Evolutionary conservation across 2,888 invertebrate genomes (phyloP).

Genomic region (Tyria jacobaeae): DNA sequence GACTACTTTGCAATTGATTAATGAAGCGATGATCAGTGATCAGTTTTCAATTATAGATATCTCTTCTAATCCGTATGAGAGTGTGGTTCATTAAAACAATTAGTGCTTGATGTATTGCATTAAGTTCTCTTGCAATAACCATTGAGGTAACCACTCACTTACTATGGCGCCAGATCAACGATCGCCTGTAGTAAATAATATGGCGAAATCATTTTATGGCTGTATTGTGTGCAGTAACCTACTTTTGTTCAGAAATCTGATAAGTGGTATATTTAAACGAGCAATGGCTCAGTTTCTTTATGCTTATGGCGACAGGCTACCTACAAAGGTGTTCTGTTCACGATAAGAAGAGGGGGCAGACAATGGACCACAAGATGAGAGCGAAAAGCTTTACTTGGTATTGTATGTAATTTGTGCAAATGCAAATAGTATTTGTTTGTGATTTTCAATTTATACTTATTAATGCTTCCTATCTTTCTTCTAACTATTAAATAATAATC

Average conservation of each 20-base stretch:
- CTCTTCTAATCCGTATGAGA: slow-evolving; percentile 62
- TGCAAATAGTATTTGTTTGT: too few relatives aligned
- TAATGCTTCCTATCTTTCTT: too few relatives aligned
- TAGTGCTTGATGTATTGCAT: slow-evolving; percentile 70
- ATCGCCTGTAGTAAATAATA: slow-evolving; percentile 16
- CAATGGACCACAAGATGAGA: too few relatives aligned
- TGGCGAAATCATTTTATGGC: slow-evolving; percentile 21
- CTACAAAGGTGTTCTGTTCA: background rate
- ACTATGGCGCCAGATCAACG: slow-evolving; percentile 36
- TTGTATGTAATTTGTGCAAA: too few relatives aligned
- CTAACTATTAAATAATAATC: too few relatives aligned
- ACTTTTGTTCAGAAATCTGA: slow-evolving; percentile 36
- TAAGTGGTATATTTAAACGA: slow-evolving; percentile 15
- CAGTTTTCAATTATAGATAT: slow-evolving; percentile 22
- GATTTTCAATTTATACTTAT: too few relatives aligned
- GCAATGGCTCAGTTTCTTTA: background rate
- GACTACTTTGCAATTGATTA: slow-evolving; percentile 8
- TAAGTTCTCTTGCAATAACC: slow-evolving; percentile 43
- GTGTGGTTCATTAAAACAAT: slow-evolving; percentile 78
- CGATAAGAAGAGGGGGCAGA: background rate
- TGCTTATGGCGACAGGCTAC: background rate
- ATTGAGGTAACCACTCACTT: slow-evolving; percentile 36
- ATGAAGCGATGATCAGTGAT: slow-evolving; percentile 15
- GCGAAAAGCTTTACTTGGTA: too few relatives aligned
- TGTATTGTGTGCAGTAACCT: slow-evolving; percentile 20